Evolutionary conservation across 1,140 invertebrate genomes (phyloP).

Genomic region (Cherax destructor): DNA sequence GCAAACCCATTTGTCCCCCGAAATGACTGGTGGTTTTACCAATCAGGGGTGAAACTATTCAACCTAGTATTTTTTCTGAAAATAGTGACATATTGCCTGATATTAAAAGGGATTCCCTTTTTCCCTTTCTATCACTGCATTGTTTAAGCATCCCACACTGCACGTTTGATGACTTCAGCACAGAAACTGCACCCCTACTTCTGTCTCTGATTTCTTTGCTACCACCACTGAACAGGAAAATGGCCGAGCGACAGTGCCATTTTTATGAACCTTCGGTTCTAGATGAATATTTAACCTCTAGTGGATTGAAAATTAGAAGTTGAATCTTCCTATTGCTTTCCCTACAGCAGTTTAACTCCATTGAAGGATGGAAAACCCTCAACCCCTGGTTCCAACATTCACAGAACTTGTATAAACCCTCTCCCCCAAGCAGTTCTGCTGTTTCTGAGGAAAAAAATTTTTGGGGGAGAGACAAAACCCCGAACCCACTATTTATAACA

Average conservation of each 20-base stretch:
- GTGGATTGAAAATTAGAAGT: constrained; percentile 23
- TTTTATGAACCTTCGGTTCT: constrained; percentile 19
- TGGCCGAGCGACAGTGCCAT: constrained; percentile 14
- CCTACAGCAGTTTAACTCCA: constrained; percentile 20
- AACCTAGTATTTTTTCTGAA: background rate
- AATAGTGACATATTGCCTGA: constrained; percentile 44
- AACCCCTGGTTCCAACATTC: background rate
- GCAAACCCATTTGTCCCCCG: constrained; percentile 18
- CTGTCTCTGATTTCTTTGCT: constrained; percentile 19
- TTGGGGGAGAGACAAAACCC: background rate
- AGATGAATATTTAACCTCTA: constrained; percentile 26
- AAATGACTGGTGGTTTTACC: constrained; percentile 57
- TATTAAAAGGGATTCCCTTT: constrained; percentile 20
- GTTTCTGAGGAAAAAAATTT: background rate
- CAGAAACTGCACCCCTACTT: constrained; percentile 29
- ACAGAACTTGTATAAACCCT: constrained; percentile 9
- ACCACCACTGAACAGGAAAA: constrained; percentile 15
- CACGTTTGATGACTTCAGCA: constrained; percentile 31
- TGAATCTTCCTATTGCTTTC: constrained; percentile 16
- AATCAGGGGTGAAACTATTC: constrained; percentile 31
- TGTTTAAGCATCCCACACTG: constrained; percentile 15
- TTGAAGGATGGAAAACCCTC: background rate
- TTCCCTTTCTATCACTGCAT: constrained; percentile 17
- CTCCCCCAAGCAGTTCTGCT: background rate
- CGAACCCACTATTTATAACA: constrained; percentile 36